Evolutionary conservation across 2,797 vertebrate species (phyloP).

Genomic region (Melanogrammus aeglefinus): DNA sequence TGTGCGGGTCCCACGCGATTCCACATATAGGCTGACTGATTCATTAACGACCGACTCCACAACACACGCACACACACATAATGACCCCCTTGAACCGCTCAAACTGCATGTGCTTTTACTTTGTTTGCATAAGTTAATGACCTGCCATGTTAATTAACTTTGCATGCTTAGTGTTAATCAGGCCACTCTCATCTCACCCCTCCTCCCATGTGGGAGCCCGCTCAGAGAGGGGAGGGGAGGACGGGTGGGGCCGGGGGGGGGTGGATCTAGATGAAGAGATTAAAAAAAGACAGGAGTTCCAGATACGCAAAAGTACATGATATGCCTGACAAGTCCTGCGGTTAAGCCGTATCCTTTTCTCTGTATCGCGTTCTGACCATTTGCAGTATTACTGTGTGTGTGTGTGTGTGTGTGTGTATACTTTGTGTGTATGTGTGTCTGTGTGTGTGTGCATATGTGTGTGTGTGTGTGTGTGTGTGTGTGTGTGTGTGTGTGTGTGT

Average conservation of each 20-base stretch:
- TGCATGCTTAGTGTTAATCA: neutral
- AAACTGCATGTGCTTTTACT: neutral
- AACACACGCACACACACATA: conserved; percentile 19
- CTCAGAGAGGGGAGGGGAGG: neutral
- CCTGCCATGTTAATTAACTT: conserved; percentile 21
- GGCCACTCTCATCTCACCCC: neutral
- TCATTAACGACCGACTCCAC: neutral
- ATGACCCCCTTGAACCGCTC: conserved; percentile 13
- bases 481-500: conserved; percentile 29
- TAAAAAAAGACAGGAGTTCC: neutral
- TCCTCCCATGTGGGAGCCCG: neutral
- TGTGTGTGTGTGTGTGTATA: too few relatives aligned
- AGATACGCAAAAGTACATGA: neutral
- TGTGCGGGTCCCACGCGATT: conserved; percentile 40
- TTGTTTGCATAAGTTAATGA: conserved; percentile 57
- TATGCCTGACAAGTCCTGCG: conserved; percentile 1
- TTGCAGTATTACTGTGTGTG: neutral
- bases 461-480: neutral
- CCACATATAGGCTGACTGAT: conserved; percentile 35
- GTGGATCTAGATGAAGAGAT: conserved; percentile 1
- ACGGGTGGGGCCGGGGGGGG: too few relatives aligned
- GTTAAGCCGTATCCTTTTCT: neutral
- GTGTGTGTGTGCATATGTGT: neutral
- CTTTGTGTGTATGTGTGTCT: too few relatives aligned
- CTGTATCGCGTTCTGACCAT: neutral